Base-by-base conservation (phyloP, 1,140 invertebrate species). In the Saccostrea echinata region DNA sequence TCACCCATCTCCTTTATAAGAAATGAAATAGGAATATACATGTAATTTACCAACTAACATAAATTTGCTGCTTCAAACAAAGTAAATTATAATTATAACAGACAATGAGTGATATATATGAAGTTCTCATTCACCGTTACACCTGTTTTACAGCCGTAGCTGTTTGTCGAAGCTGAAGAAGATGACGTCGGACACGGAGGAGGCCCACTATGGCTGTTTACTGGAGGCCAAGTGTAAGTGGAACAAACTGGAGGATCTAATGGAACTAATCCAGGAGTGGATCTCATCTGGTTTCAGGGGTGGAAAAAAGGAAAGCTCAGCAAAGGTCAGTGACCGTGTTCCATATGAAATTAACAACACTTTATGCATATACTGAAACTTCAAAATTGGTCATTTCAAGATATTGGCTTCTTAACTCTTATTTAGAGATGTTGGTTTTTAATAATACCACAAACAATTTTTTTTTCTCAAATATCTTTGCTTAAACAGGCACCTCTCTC, bases 141-240 rank as follows among this genome's bases (percentile, higher is more conserved):
- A 2, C 88, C 71, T 43, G 18, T 84, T 27, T 84, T 90, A 12
- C 71, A 92, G 91, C 86, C 90, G 87, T 16, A 90, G 88, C 53
- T 90, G 86, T 82, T 35, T 92, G 61, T 91, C 92, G 12, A 91
- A 91, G 61, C 88, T 92, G n/a, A 88, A 89, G 55, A 90, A 87
- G 64, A 85, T 92, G 86, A 35, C 83, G 3, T 83, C 82, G n/a
- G 85, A 88, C 0, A 84, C 80, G 11, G 80, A 51, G 16, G 80
- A 52, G 13, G 87, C 89, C 0, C 90, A 91, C 33, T 92, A 89
- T 84, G 87, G 86, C 9, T 87, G 86, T 68, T 33, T 92, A 55
- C 86, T 93, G 57, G 91, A 92, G 64, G 88, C 90, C 24, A 89
- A 91, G 86, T 93, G 93, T 89, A 91, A 86, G 64, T 93, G 93